Percentiles rank a stretch among this genome's conserved stretches.
Conservation (phyloP, 2,888 invertebrate genomes). For the Falcaria lacertinaria region DNA sequence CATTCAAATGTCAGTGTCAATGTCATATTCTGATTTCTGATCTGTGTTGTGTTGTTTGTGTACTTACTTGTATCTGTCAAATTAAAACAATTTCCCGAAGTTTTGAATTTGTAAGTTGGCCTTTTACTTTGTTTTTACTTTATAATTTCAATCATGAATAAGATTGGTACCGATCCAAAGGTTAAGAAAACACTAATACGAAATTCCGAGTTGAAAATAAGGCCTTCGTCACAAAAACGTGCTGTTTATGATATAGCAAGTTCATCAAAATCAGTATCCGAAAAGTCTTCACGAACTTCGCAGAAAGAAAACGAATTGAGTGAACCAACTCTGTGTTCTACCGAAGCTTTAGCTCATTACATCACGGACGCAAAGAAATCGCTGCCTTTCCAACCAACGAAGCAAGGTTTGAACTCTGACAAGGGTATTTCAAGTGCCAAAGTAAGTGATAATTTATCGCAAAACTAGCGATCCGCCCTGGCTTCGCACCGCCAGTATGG, state of each 20-base stretch:
- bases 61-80: no score
- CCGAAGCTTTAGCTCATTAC: constrained; percentile 57
- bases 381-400: constrained; percentile 25
- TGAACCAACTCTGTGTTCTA: constrained; percentile 60
- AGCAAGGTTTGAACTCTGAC: constrained; percentile 41
- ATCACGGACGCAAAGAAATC: constrained; percentile 45
- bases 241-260: constrained; percentile 40
- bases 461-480: no score
- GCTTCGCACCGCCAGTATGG: no score
- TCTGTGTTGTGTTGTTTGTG: no score
- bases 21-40: neutral
- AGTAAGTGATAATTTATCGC: constrained; percentile 33
- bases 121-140: constrained; percentile 4
- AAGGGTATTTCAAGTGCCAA: constrained; percentile 40
- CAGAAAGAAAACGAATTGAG: constrained; percentile 40
- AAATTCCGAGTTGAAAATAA: constrained; percentile 50
- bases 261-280: constrained; percentile 19
- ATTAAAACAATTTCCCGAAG: constrained; percentile 1
- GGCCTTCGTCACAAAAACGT: constrained; percentile 25
- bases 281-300: constrained; percentile 16
- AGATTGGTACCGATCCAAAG: constrained; percentile 47
- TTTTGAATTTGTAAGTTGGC: constrained; percentile 3
- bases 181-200: constrained; percentile 65
- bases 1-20: no score
- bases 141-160: constrained; percentile 37